Percentiles rank a stretch among this genome's conserved stretches.
Evolutionary conservation across 2,888 invertebrate genomes (phyloP).

Genomic region (Bedellia somnulentella): DNA sequence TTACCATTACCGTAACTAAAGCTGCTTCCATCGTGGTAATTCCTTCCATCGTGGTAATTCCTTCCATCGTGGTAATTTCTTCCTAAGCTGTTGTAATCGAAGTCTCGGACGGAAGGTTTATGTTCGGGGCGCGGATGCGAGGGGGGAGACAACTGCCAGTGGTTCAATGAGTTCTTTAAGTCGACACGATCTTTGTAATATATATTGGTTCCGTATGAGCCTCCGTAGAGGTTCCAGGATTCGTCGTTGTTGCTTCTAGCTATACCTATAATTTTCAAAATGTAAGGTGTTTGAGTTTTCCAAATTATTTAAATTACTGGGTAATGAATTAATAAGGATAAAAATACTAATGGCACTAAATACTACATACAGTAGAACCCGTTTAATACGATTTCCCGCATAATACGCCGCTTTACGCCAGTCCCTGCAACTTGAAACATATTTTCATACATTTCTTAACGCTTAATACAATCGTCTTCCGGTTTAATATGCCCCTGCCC

Average conservation of each 20-base stretch:
- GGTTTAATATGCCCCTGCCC: no score
- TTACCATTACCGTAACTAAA: slow-evolving; percentile 28
- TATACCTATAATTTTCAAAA: slow-evolving; percentile 22
- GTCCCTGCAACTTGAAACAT: no score
- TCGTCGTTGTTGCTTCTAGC: slow-evolving; percentile 32
- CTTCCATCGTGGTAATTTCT: slow-evolving; percentile 21
- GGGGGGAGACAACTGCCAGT: slow-evolving; percentile 52
- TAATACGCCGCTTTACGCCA: no score
- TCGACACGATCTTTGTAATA: slow-evolving; percentile 42
- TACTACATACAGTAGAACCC: no score
- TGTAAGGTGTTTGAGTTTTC: slow-evolving; percentile 2
- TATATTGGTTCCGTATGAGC: slow-evolving; percentile 47
- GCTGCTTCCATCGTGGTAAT: slow-evolving; percentile 8
- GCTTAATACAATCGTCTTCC: no score
- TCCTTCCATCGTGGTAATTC: slow-evolving; percentile 1
- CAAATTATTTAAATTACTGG: no score
- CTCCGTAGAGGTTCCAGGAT: slow-evolving; percentile 65
- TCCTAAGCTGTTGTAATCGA: slow-evolving; percentile 45
- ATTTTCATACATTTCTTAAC: no score
- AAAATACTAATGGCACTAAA: no score
- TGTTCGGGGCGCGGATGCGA: slow-evolving; percentile 20
- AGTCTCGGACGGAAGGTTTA: slow-evolving; percentile 37
- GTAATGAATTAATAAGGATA: no score
- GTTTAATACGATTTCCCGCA: no score
- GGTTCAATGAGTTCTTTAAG: slow-evolving; percentile 41